Evolutionary conservation across 2,113 vertebrate genomes (phyloP).

Genomic region (Phoenicopterus ruber): DNA sequence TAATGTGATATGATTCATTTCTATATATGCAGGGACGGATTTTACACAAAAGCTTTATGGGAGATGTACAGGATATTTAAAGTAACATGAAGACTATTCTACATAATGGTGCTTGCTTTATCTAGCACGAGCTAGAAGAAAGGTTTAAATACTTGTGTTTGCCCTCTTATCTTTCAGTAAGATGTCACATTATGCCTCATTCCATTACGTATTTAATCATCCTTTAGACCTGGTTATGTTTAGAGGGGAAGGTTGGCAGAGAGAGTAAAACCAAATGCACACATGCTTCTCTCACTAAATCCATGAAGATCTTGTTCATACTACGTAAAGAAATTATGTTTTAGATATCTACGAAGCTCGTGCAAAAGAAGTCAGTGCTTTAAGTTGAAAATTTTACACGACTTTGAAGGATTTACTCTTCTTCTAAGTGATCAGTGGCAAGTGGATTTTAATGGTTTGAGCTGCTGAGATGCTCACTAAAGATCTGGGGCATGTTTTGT

Average conservation of each 20-base stretch:
- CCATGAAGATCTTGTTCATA: neutral
- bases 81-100: neutral
- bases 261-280: neutral
- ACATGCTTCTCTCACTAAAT: neutral
- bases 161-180: conserved; percentile 17
- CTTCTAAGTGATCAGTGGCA: neutral
- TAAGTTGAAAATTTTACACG: neutral
- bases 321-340: neutral
- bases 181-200: neutral
- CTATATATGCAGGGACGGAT: neutral
- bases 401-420: neutral
- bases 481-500: neutral
- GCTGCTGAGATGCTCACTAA: neutral
- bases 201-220: conserved; percentile 6
- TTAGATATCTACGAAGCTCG: neutral
- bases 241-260: neutral
- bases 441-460: neutral
- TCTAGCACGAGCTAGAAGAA: neutral
- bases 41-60: conserved; percentile 1
- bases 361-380: neutral
- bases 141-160: conserved; percentile 19
- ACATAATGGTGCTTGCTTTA: neutral
- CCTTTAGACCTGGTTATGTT: neutral
- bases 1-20: conserved; percentile 33
- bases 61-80: conserved; percentile 11